phyloP scores from a whole-genome alignment of 2,797 vertebrate species.

The Tapirus indicus region DNA sequence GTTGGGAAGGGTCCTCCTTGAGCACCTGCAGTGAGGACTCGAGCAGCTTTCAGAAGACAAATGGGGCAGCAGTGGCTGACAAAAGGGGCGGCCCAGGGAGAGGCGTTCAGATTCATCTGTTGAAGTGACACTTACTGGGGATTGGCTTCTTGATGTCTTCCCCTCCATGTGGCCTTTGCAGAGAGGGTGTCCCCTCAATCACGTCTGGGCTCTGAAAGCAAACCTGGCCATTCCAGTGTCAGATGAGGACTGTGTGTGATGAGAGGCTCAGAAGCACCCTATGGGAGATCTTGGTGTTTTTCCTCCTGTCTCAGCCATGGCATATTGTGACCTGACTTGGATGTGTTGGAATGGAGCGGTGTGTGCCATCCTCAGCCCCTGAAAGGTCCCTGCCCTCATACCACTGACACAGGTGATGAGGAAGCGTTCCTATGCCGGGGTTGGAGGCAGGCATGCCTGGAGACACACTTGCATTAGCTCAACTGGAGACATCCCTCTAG shows the following conservation, averaged over 20 bases:
- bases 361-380: neutral
- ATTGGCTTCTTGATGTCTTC: neutral
- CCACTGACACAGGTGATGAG: neutral
- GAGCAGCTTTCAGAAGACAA: too few species aligned
- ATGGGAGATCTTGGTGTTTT: neutral
- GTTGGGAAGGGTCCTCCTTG: neutral
- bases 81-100: neutral
- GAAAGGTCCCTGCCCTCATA: neutral
- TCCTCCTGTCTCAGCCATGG: neutral
- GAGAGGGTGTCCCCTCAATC: neutral
- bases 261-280: neutral
- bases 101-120: neutral
- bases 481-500: neutral
- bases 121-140: neutral
- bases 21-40: neutral
- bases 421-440: neutral
- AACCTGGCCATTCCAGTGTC: neutral
- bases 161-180: neutral
- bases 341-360: neutral
- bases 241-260: neutral
- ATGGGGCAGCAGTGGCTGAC: neutral
- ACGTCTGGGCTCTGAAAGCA: neutral
- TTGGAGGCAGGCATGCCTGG: neutral
- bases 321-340: neutral
- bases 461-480: neutral